Base-by-base conservation (phyloP, 1,140 invertebrate genomes). In the Lepidurus packardi region DNA sequence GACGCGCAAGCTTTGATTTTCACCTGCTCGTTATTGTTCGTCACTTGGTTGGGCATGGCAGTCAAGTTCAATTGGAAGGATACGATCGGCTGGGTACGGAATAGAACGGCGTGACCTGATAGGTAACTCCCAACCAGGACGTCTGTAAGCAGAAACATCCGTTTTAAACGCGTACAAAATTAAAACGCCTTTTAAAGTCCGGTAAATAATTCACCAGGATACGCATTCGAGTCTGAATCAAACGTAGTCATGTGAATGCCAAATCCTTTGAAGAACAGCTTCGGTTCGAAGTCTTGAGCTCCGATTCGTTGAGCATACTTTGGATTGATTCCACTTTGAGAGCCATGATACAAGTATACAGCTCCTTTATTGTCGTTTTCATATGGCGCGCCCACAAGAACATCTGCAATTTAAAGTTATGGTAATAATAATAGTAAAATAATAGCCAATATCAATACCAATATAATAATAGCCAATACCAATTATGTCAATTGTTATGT, bases 271-370 rank as follows among this genome's bases (percentile, higher is more conserved):
- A 82, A 76, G 21, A 24, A 11, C 11, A 45, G 42, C 6, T 81
- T 75, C 13, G 79, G 45, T 10, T 45, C 42, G 41, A 80, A 80
- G 25, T 77, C 75, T 13, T 21, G 9, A 8, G 80, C 80, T 65
- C 9, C 2, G 44, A 80, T 80, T 43, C 76, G 79, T 80, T 81
- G 78, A 45, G 65, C 74, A 53, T 77, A 81, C 16, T 73, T 80
- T 74, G 75, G 75, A 65, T 65, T 65, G 53, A 65, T 9, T 65
- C 53, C 53, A 34, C 44, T 25, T 6, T 13, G 79, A 21, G 84
- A 84, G 8, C 88, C 88, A 81, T 85, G 85, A 82, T 87, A 89
- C 75, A 89, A 87, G 81, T 89, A 89, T 0, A 90, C 84, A 10
- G 86, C 84, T n/a, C 87, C 87, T 16, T 77, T 78, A 7, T 80